Evolutionary conservation across 2,888 invertebrate species (phyloP), one percentile per base, ranked within the genome.

Genomic region (Pandemis corylana): DNA sequence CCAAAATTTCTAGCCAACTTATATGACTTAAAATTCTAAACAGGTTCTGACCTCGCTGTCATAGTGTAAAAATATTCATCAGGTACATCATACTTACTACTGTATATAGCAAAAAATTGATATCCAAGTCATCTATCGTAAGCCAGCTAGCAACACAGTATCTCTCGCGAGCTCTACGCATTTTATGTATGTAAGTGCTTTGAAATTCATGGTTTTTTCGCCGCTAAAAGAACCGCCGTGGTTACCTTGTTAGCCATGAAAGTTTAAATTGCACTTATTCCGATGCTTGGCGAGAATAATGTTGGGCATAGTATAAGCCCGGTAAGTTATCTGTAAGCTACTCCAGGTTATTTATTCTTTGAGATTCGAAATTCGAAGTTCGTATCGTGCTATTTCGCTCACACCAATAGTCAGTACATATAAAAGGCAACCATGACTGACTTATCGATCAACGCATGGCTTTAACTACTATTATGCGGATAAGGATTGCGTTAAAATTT

Each of bases 221-320:
- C 49, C 59, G 56, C 49, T 20, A 62, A 69, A 69, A 68, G 72
- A 64, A 69, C 64, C 68, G 68, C 68, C n/a, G 73, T 42, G 68
- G 73, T 73, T 73, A 73, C 73, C 64, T 69, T 73, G 64, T 69
- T 65, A 72, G 49, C 41, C 64, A 73, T 73, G 64, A 73, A 73
- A 73, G 15, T 73, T 69, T 73, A 73, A 73, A 68, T 65, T 69
- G 68, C 64, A 73, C 73, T 73, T 65, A 73, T 73, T 69, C 42
- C 28, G 68, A 13, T 36, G 56, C 73, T 64, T 65, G 71, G 28
- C 9, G 59, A 59, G 20, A 59, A 59, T 20, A 59, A 53, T 59
- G 28, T 59, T 59, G 10, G 59, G 59, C 10, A 10, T 6, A 28
- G 28, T 53, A 15, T 4, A 53, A 15, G n/a, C 9, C 15, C n/a